Base-by-base conservation (phyloP, 2,888 invertebrate genomes). In the Caenorhabditis panamensis region DNA sequence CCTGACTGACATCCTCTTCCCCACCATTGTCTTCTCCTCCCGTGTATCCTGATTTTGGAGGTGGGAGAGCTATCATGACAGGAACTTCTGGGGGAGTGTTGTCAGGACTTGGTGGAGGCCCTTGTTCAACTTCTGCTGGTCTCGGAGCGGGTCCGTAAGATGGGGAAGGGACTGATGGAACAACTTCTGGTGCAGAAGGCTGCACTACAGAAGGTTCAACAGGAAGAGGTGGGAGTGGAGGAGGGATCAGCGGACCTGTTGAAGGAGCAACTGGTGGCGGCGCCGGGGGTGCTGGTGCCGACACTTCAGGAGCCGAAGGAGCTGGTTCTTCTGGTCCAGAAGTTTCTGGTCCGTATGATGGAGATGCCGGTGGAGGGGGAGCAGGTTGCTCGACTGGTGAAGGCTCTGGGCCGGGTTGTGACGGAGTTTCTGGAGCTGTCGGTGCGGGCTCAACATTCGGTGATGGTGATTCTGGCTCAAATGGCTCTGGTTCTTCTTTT, bases 51-150 rank as follows among this genome's bases (percentile, higher is more conserved):
- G 59, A 22, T 28, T 64, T 58, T 24, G 75, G 66, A 44, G 75
- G 75, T 13, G 75, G 75, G 9, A 75, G 59, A 20, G 75, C 66
- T 31, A 66, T 75, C 75, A 66, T 66, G 28, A 75, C 66, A 6
- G 75, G 75, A 2, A 67, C 47, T 11, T 75, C 75, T 53, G 61
- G 44, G 2, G 61, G 61, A 26, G 44, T 11, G 24, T 6, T 18
- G 24, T 26, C 54, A 3, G 72, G 58, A 20, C 58, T 49, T 22
- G 67, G 61, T 26, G 67, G 59, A 18, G 67, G 66, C 20, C 61
- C 54, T 61, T 51, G 26, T 22, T 26, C 28, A 28, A 28, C 36
- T 31, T 64, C 58, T 2, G 2, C 18, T n/a, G 47, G 2, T 47
- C 47, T 18, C 28, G 76, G 61, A 41, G 72, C 31, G n/a, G 61